Percentiles rank a stretch among this genome's conserved stretches.
Conservation (phyloP, 2,113 vertebrate genomes). For the Mola mola region DNA sequence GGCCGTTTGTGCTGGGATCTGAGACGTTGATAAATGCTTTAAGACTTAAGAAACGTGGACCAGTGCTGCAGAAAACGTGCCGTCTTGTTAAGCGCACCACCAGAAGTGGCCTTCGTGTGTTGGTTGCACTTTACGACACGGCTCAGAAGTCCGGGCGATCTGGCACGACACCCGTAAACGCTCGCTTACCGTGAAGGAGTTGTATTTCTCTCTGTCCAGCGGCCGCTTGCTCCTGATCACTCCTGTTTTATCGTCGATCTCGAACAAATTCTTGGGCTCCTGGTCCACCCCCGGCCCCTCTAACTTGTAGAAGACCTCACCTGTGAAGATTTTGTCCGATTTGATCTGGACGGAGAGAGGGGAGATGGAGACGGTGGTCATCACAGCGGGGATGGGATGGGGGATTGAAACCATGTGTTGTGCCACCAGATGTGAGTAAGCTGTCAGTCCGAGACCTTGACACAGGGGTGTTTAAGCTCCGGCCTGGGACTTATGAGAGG, state of each 20-base stretch:
- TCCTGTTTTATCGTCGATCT: constrained; percentile 91
- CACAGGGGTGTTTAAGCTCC: constrained; percentile 22
- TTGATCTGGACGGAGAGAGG: constrained; percentile 86
- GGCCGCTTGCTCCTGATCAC: constrained; percentile 88
- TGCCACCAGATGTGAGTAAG: constrained; percentile 58
- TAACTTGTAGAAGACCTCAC: constrained; percentile 94
- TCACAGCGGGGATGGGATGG: constrained; percentile 9
- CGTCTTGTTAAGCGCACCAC: background rate
- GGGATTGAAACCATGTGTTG: constrained; percentile 18
- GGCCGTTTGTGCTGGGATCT: constrained; percentile 41
- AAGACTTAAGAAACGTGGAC: constrained; percentile 47
- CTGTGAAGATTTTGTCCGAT: constrained; percentile 91
- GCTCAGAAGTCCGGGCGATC: constrained; percentile 7
- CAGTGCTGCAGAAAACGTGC: constrained; percentile 9
- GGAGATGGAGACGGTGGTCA: constrained; percentile 31
- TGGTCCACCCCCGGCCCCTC: constrained; percentile 95
- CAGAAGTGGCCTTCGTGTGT: background rate
- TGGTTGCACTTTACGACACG: constrained; percentile 13
- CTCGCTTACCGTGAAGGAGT: constrained; percentile 86
- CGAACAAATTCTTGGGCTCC: constrained; percentile 91
- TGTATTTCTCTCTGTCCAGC: constrained; percentile 91
- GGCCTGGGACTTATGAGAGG: constrained; percentile 43
- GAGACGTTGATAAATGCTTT: constrained; percentile 50
- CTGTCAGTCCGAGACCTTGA: constrained; percentile 38
- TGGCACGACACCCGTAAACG: constrained; percentile 6